Conservation (phyloP, 1,140 invertebrate species). For the Scaptodrosophila lebanonensis region DNA sequence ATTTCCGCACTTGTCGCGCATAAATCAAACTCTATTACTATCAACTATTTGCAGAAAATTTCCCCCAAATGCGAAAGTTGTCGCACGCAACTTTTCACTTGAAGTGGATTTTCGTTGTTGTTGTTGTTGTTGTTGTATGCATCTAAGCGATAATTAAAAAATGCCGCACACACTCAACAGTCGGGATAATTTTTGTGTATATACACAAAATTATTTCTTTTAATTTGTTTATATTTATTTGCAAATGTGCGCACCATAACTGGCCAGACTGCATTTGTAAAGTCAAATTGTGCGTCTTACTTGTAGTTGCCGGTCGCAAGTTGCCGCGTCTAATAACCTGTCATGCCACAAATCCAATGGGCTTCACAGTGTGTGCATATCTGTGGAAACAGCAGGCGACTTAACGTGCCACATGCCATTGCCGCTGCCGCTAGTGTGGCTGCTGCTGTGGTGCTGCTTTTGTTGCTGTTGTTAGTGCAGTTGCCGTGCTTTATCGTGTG, state of each 20-base stretch:
- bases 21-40: slow-evolving; percentile 20
- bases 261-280: slow-evolving; percentile 48
- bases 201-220: slow-evolving; percentile 25
- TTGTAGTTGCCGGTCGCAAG: slow-evolving; percentile 39
- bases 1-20: slow-evolving; percentile 4
- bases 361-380: slow-evolving; percentile 14
- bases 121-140: slow-evolving; percentile 2
- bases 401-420: neutral
- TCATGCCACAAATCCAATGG: slow-evolving; percentile 66
- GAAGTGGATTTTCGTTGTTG: slow-evolving; percentile 7
- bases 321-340: slow-evolving; percentile 60
- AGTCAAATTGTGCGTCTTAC: slow-evolving; percentile 62
- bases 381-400: neutral
- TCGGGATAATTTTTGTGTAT: slow-evolving; percentile 36
- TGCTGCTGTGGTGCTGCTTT: too few species aligned
- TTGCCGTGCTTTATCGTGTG: slow-evolving; percentile 22
- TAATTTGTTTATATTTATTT: slow-evolving; percentile 24
- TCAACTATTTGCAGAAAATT: too few species aligned
- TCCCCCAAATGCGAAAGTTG: slow-evolving; percentile 49
- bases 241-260: slow-evolving; percentile 17
- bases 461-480: too few species aligned
- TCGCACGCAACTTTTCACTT: slow-evolving; percentile 41
- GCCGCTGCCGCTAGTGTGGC: neutral
- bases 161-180: slow-evolving; percentile 25
- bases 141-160: slow-evolving; percentile 37